A percentile compares a stretch with the other conserved stretches of the same genome.
Conservation (phyloP, 2,888 invertebrate species). For the Hedya salicella region DNA sequence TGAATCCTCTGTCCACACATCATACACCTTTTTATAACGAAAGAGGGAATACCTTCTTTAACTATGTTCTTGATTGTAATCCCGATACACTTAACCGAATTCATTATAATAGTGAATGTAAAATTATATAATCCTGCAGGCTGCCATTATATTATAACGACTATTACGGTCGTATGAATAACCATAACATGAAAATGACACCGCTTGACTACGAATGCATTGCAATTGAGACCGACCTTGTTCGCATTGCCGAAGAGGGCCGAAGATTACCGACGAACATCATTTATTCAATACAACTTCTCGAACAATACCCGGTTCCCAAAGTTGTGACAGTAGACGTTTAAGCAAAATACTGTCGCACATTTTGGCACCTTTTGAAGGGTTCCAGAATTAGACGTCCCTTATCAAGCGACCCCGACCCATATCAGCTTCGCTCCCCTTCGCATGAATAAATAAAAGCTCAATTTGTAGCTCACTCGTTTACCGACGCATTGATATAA, state of each 20-base stretch:
- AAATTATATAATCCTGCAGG: no score
- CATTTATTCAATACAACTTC: conserved; percentile 24
- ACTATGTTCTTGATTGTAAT: no score
- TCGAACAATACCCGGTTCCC: conserved; percentile 19
- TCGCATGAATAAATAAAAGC: conserved; percentile 83
- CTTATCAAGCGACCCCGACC: conserved; percentile 79
- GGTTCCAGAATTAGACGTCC: conserved; percentile 68
- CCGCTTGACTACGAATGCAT: not conserved
- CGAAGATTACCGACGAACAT: conserved; percentile 14
- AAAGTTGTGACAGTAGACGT: conserved; percentile 54
- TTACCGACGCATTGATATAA: conserved; percentile 71
- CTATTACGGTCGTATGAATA: not conserved
- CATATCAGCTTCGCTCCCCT: conserved; percentile 77
- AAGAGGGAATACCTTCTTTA: no score
- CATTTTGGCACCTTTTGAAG: conserved; percentile 66
- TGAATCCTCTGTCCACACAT: no score
- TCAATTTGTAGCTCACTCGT: conserved; percentile 80
- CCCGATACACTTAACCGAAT: no score
- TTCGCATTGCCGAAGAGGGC: conserved; percentile 11
- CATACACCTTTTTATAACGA: no score
- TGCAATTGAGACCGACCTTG: conserved; percentile 7
- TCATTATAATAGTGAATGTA: no score
- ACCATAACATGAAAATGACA: conserved; percentile 7
- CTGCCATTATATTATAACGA: not conserved
- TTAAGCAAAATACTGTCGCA: conserved; percentile 60